A percentile compares a stretch with the other conserved stretches of the same genome.
Evolutionary conservation across 2,113 vertebrate genomes (phyloP).

Genomic region (Isurus oxyrinchus): DNA sequence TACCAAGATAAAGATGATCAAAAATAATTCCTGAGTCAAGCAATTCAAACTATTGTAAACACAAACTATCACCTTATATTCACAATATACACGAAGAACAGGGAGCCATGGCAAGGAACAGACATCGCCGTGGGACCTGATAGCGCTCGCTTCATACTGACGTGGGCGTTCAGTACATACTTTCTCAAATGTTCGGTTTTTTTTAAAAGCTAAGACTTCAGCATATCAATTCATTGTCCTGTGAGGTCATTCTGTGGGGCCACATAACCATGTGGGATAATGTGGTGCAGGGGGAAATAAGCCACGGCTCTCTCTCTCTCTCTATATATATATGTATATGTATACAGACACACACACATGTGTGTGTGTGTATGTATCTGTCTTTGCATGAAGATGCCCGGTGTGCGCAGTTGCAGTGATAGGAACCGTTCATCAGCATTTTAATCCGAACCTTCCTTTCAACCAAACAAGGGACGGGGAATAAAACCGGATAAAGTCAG

Average conservation of each 20-base stretch:
- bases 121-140: neutral
- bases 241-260: neutral
- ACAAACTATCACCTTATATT: neutral
- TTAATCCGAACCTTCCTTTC: neutral
- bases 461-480: neutral
- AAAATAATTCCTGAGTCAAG: neutral
- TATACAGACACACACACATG: too few relatives aligned
- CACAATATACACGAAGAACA: neutral
- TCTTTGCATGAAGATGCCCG: neutral
- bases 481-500: neutral
- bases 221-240: neutral
- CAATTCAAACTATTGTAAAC: neutral
- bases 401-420: neutral
- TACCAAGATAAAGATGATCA: too few relatives aligned
- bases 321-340: neutral
- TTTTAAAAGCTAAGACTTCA: neutral
- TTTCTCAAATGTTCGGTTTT: neutral
- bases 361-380: too few relatives aligned
- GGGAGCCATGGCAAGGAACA: neutral
- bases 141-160: neutral
- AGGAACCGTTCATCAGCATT: neutral
- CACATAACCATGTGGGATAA: neutral
- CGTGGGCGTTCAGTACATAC: neutral
- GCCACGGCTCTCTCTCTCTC: too few relatives aligned
- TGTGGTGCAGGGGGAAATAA: too few relatives aligned